Base-by-base conservation (phyloP, 2,113 vertebrate species). In the Callipepla squamata region DNA sequence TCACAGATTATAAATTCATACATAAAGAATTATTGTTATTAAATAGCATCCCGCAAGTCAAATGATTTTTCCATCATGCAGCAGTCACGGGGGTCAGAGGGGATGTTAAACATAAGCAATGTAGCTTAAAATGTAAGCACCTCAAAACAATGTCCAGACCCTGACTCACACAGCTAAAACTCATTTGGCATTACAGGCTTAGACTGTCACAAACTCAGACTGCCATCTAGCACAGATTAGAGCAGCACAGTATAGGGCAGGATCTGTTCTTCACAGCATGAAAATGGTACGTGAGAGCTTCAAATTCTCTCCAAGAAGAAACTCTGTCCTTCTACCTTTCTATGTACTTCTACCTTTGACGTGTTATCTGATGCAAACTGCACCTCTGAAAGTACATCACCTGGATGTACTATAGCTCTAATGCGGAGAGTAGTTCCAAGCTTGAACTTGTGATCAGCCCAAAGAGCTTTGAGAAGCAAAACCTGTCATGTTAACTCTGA, bases 11-110 rank as follows among this genome's bases (percentile, higher is more conserved):
- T 68, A 84, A 83, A 96, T 70, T 82, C 79, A 85, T n/a, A 69
- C 13, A 50, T 42, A 89, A 72, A 85, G 30, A 92, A 82, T 69
- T 73, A 44, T 65, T 89, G 86, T 84, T 72, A 87, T 44, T 79
- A 85, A 85, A 84, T 32, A 87, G 26, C 32, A 65, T 73, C 59
- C 53, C 42, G 58, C 20, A 89, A 73, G 42, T 6, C 1, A 2
- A 77, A 82, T 80, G 0, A 44, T 68, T 89, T 89, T 87, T 87
- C 18, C 47, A 69, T 82, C 26, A 4, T 1, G 30, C 45, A 85
- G 28, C 55, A 80, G n/a, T 58, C 74, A 32, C 5, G 28, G 78
- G 22, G 59, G 11, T 65, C 36, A 57, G 59, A 79, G 89, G 66
- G 6, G 9, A 73, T 38, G 12, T 80, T 62, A 80, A 92, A 69